Conservation (phyloP, 2,888 invertebrate species). For the Pyralis farinalis region DNA sequence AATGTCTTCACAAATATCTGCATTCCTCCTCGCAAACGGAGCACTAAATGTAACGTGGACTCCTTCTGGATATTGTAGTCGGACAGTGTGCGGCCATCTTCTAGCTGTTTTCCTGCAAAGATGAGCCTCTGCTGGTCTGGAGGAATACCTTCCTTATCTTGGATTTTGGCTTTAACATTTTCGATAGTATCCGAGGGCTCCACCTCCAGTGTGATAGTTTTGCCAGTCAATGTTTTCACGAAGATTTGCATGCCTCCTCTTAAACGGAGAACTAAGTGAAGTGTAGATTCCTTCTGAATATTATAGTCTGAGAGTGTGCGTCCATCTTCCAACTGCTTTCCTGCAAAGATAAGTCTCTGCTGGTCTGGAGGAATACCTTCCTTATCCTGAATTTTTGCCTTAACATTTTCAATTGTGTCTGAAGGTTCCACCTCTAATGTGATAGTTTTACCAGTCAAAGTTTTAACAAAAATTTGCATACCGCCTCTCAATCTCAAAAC, state of each 20-base stretch:
- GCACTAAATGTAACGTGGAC: constrained; percentile 27
- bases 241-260: constrained; percentile 39
- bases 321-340: constrained; percentile 19
- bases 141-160: constrained; percentile 35
- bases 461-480: constrained; percentile 20
- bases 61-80: constrained; percentile 38
- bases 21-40: constrained; percentile 34
- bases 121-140: constrained; percentile 35
- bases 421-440: constrained; percentile 18
- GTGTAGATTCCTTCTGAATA: constrained; percentile 36
- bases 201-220: constrained; percentile 33
- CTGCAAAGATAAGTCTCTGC: constrained; percentile 25
- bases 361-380: constrained; percentile 32
- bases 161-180: constrained; percentile 34
- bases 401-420: constrained; percentile 20
- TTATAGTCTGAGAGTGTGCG: constrained; percentile 33
- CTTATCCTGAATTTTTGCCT: constrained; percentile 27
- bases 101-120: constrained; percentile 34
- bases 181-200: constrained; percentile 35
- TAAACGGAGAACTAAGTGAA: constrained; percentile 31
- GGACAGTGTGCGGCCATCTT: constrained; percentile 32
- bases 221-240: constrained; percentile 33
- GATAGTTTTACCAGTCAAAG: constrained; percentile 18
- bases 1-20: constrained; percentile 33
- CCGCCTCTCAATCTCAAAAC: constrained; percentile 16